Evolutionary conservation across 2,797 vertebrate genomes (phyloP), one percentile per base, ranked within the genome.

Genomic region (Podarcis lilfordi): DNA sequence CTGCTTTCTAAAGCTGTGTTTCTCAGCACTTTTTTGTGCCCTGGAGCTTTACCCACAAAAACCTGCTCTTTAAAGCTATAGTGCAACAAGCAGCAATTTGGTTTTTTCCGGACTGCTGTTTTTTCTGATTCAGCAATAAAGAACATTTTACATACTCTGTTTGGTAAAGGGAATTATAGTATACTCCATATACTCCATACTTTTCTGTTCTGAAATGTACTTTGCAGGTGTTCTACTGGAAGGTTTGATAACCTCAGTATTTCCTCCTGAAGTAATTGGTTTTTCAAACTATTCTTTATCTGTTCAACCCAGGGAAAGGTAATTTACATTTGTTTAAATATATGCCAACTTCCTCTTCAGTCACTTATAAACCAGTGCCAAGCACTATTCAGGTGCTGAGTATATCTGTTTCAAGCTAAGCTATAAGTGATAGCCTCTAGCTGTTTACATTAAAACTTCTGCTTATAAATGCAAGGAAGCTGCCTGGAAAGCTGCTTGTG

Each of bases 271-370:
- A 93, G 84, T 86, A 2, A 85, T 23, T 0, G 7, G 80, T 64
- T 94, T 91, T 90, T 94, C 81, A 91, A 88, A 37, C 85, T 21
- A 90, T 86, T 88, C 86, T 88, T 80, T 76, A 11, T 81, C 32
- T 88, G 15, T 88, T 92, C 90, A 72, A 50, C 13, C 82, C 80
- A 87, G 55, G 35, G 77, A 85, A 88, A 5, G 13, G 23, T 93
- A 94, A 85, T 69, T 40, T 32, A 80, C 93, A 25, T 92, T 61
- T 92, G 86, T 80, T 89, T 40, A 88, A 43, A 72, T 88, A 81
- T 72, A 43, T 91, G 86, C 85, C 29, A 78, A 82, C 55, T 87
- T 87, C 82, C 9, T 91, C 75, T 91, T 77, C 32, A 90, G 77
- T 92, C 85, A 88, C 88, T 86, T 91, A 50, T 66, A 72, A 80